These are phyloP conservation scores for Eriocheir sinensis DNA, from an alignment of 1,140 invertebrate species.

Conservation along the genomic window DNA sequence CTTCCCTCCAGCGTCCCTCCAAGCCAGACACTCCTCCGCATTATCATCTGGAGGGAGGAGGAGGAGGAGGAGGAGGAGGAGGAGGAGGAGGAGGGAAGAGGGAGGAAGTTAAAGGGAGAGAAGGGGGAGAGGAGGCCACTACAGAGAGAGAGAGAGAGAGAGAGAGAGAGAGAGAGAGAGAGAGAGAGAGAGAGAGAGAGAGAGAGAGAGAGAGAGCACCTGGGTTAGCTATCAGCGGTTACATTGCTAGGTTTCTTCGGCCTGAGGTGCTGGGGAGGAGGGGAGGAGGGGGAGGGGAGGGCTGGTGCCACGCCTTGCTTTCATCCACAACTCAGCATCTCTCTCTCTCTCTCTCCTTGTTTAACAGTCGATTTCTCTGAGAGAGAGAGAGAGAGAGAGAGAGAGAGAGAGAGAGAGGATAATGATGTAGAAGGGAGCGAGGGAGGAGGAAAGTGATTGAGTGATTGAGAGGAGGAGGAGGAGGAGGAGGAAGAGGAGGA, in stretches of 20 bases:
- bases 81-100: background rate
- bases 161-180: conserved; percentile 10
- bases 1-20: background rate
- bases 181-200: conserved; percentile 44
- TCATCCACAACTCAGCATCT: background rate
- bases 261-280: background rate
- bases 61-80: background rate
- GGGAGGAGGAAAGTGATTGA: conserved; percentile 51
- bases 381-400: conserved; percentile 45
- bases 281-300: conserved; percentile 1
- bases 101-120: background rate
- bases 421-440: conserved; percentile 45
- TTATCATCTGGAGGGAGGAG: background rate
- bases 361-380: no score
- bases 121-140: background rate
- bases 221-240: background rate
- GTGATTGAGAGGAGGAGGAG: background rate
- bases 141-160: conserved; percentile 2
- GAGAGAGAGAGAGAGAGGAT: conserved; percentile 38
- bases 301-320: background rate
- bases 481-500: background rate
- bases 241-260: background rate
- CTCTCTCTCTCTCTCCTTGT: background rate
- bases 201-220: no score
- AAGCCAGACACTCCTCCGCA: background rate